These are phyloP conservation scores for Stenotaenia linearis DNA, from an alignment of 2,888 invertebrate genomes.

Conservation along the genomic window DNA sequence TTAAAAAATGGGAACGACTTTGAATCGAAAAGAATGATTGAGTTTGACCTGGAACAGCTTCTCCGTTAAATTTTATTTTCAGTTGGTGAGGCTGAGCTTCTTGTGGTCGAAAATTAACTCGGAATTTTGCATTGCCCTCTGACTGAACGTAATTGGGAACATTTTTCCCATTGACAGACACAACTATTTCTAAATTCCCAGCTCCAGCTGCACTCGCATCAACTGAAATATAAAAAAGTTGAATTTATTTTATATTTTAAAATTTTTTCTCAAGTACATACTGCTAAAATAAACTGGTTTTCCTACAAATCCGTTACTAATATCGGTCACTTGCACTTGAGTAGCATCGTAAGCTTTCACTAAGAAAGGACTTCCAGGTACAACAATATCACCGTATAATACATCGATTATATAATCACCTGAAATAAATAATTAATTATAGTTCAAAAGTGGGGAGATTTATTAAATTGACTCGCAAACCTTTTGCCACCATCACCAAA, in stretches of 20 bases:
- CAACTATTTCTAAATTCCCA: slow-evolving; percentile 95
- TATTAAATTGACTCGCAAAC: no score
- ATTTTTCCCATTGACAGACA: slow-evolving; percentile 91
- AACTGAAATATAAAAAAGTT: slow-evolving; percentile 44
- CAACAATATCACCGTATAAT: slow-evolving; percentile 63
- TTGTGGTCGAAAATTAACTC: slow-evolving; percentile 91
- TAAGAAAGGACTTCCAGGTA: slow-evolving; percentile 91
- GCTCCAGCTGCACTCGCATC: slow-evolving; percentile 67
- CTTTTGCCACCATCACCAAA: no score
- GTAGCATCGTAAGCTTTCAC: slow-evolving; percentile 94
- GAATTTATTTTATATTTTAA: no score
- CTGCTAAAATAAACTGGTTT: slow-evolving; percentile 92
- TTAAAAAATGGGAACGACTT: no score
- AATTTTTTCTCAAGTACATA: no score
- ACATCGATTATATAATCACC: slow-evolving; percentile 87
- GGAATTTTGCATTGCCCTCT: slow-evolving; percentile 91
- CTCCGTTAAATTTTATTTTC: slow-evolving; percentile 73
- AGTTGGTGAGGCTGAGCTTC: slow-evolving; percentile 86
- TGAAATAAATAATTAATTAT: slow-evolving; percentile 39
- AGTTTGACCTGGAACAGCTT: slow-evolving; percentile 59
- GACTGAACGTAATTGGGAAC: slow-evolving; percentile 97
- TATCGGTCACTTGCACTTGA: slow-evolving; percentile 90
- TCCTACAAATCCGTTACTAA: slow-evolving; percentile 81
- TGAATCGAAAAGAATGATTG: no score
- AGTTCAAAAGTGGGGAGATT: not conserved